Conservation (phyloP, 2,888 invertebrate species). For the Lithophane ornitopus region DNA sequence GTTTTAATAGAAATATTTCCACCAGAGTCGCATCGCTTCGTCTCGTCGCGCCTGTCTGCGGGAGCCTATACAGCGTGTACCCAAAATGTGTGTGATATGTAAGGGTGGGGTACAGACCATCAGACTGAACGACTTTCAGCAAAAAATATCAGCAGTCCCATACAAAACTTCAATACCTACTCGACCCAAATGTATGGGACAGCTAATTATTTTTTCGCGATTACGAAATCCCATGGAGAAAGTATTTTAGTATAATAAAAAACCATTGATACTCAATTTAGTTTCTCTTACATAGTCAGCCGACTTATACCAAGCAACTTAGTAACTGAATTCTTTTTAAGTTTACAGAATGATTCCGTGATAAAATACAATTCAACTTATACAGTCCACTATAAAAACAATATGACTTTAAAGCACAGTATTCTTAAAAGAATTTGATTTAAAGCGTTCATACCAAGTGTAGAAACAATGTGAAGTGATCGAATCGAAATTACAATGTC, state of each 20-base stretch:
- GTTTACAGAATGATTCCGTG: slow-evolving; percentile 33
- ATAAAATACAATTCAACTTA: slow-evolving; percentile 50
- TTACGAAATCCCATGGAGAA: neutral
- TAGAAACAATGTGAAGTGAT: neutral
- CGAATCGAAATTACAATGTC: neutral
- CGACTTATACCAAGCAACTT: slow-evolving; percentile 20
- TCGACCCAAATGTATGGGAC: too few species aligned
- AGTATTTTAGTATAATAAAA: neutral
- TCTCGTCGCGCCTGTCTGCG: too few species aligned
- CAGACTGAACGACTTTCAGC: too few species aligned
- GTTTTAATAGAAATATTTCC: too few species aligned
- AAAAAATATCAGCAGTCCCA: too few species aligned
- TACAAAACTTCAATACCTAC: too few species aligned
- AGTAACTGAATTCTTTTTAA: slow-evolving; percentile 38
- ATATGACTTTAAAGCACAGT: slow-evolving; percentile 27
- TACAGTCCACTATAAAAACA: slow-evolving; percentile 51
- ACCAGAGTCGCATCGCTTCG: too few species aligned
- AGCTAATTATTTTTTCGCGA: neutral
- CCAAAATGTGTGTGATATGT: too few species aligned
- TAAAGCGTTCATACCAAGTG: slow-evolving; percentile 39
- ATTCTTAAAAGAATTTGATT: slow-evolving; percentile 27
- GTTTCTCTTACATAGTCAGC: slow-evolving; percentile 34
- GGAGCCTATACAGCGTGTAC: neutral
- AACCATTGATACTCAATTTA: slow-evolving; percentile 25
- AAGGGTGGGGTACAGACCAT: too few species aligned